These are phyloP conservation scores for Labroides dimidiatus DNA, from an alignment of 2,797 vertebrate genomes.

Conservation along the genomic window DNA sequence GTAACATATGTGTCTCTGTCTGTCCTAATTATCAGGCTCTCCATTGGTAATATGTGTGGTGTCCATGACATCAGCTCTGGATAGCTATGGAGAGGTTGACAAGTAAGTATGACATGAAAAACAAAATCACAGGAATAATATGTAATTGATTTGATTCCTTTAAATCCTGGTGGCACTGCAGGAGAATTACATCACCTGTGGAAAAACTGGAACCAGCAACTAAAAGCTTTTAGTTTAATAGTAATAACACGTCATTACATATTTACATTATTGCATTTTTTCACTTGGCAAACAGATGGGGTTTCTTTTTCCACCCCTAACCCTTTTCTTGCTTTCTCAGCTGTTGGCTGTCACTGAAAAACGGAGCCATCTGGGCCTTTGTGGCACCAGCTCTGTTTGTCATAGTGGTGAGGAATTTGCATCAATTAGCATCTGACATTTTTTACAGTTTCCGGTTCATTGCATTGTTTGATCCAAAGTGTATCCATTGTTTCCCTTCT, in stretches of 20 bases:
- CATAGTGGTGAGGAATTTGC: slow-evolving; percentile 88
- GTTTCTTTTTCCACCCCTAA: slow-evolving; percentile 6
- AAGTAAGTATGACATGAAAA: slow-evolving; percentile 86
- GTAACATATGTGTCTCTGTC: slow-evolving; percentile 35
- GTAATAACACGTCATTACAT: slow-evolving; percentile 8
- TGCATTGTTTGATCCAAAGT: neutral
- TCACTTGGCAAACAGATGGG: neutral
- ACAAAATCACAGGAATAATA: neutral
- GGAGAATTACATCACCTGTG: slow-evolving; percentile 51
- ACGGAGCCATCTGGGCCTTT: slow-evolving; percentile 96
- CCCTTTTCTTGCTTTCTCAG: slow-evolving; percentile 77
- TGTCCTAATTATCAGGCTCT: slow-evolving; percentile 81
- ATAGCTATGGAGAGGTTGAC: slow-evolving; percentile 89
- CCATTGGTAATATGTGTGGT: slow-evolving; percentile 91
- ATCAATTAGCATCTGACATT: neutral
- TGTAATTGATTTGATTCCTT: slow-evolving; percentile 22
- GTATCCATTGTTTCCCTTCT: neutral
- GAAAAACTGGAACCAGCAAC: slow-evolving; percentile 34
- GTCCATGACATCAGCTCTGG: slow-evolving; percentile 86
- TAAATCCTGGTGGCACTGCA: slow-evolving; percentile 19
- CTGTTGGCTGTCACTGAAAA: slow-evolving; percentile 94
- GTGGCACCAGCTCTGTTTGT: slow-evolving; percentile 94
- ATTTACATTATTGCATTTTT: slow-evolving; percentile 41
- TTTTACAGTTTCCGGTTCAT: slow-evolving; percentile 10
- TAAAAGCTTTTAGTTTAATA: slow-evolving; percentile 28